Evolutionary conservation across 2,888 invertebrate genomes (phyloP).

Genomic region (Aricia artaxerxes): DNA sequence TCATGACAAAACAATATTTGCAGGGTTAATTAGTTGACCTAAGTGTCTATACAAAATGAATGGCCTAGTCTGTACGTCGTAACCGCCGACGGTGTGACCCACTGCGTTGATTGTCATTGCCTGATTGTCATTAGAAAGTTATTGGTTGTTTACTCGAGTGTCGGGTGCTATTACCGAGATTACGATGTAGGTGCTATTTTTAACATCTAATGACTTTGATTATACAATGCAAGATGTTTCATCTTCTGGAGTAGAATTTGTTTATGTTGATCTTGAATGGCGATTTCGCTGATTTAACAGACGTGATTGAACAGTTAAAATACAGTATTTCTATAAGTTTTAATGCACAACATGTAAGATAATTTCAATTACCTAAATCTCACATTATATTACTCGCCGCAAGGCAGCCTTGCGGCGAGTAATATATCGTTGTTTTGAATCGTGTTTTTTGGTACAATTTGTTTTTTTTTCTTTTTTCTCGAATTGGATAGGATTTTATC

Average conservation of each 20-base stretch:
- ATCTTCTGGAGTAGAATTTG: neutral
- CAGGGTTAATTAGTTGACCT: neutral
- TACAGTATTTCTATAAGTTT: too few species aligned
- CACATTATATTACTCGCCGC: too few species aligned
- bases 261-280: neutral
- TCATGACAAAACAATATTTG: neutral
- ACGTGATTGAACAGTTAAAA: too few species aligned
- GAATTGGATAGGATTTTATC: too few species aligned
- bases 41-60: neutral
- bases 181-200: conserved; percentile 1
- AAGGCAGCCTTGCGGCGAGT: too few species aligned
- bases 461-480: too few species aligned
- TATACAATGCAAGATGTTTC: neutral
- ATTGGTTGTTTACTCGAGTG: neutral
- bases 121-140: conserved; percentile 30
- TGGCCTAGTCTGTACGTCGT: neutral
- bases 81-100: conserved; percentile 21
- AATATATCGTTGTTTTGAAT: too few species aligned
- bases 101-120: conserved; percentile 23
- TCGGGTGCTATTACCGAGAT: neutral
- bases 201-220: neutral
- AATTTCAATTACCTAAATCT: too few species aligned
- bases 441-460: too few species aligned
- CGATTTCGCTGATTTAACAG: too few species aligned
- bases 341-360: too few species aligned